Evolutionary conservation across 1,140 invertebrate genomes (phyloP).

Genomic region (Diprion similis): DNA sequence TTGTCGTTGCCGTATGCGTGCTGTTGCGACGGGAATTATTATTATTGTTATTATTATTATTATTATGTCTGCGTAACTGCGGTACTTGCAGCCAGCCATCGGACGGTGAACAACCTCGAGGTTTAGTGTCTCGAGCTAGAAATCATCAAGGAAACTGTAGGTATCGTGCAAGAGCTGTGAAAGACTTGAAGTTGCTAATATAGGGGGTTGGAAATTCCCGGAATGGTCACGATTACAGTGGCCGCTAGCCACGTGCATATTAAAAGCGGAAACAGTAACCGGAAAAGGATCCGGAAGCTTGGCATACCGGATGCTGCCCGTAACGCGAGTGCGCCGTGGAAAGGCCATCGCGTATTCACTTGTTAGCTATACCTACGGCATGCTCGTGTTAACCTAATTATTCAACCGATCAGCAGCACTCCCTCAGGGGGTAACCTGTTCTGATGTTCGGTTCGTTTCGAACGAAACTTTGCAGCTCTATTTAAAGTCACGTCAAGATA

Average conservation of each 20-base stretch:
- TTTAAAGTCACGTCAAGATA: neutral
- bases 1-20: too few species aligned
- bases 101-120: too few species aligned
- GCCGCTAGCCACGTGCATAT: neutral
- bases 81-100: neutral
- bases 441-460: neutral
- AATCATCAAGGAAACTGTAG: neutral
- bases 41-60: too few species aligned
- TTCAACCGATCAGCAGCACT: neutral
- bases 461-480: neutral
- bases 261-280: slow-evolving; percentile 4
- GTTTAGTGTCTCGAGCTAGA: too few species aligned
- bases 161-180: neutral
- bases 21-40: too few species aligned
- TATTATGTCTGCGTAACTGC: neutral
- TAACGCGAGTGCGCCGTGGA: neutral
- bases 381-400: neutral
- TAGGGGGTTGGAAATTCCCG: neutral
- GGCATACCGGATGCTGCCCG: neutral
- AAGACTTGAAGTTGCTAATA: neutral
- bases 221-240: neutral
- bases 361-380: neutral
- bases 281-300: neutral
- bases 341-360: neutral
- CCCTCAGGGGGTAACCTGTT: neutral